Percentiles rank a stretch among this genome's conserved stretches.
Evolutionary conservation across 2,888 invertebrate genomes (phyloP).

Genomic region (Rhamnusium bicolor): DNA sequence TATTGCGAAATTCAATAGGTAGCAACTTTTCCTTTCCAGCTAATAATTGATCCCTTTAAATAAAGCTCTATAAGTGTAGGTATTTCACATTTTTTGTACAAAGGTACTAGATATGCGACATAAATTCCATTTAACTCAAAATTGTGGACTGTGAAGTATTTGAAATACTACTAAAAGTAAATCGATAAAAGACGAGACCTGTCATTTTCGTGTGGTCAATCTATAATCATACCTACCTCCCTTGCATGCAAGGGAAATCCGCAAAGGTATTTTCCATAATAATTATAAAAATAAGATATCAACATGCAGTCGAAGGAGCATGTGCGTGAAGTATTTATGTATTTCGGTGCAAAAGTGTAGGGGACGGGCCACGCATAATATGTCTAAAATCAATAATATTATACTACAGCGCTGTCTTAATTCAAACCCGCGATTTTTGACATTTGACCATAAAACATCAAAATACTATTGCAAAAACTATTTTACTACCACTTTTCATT

Average conservation of each 20-base stretch:
- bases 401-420: slow-evolving; percentile 64
- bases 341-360: slow-evolving; percentile 49
- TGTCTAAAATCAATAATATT: slow-evolving; percentile 69
- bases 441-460: slow-evolving; percentile 48
- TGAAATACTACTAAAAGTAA: neutral
- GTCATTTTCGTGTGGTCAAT: neutral
- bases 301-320: slow-evolving; percentile 42
- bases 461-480: slow-evolving; percentile 5
- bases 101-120: neutral
- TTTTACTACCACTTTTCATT: slow-evolving; percentile 41
- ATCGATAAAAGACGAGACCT: slow-evolving; percentile 26
- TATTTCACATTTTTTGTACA: neutral
- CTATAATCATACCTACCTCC: neutral
- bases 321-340: slow-evolving; percentile 48
- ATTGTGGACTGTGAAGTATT: neutral
- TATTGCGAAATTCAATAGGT: too few relatives aligned
- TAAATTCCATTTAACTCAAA: neutral
- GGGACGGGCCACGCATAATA: slow-evolving; percentile 55
- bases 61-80: too few relatives aligned
- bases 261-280: neutral
- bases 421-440: slow-evolving; percentile 56
- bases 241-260: neutral
- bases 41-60: neutral
- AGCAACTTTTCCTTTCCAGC: neutral
- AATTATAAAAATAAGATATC: slow-evolving; percentile 1